Percentiles rank a stretch among this genome's conserved stretches.
These are phyloP conservation scores for Andricus quercusramuli DNA, from an alignment of 2,888 invertebrate species.

Conservation along the genomic window DNA sequence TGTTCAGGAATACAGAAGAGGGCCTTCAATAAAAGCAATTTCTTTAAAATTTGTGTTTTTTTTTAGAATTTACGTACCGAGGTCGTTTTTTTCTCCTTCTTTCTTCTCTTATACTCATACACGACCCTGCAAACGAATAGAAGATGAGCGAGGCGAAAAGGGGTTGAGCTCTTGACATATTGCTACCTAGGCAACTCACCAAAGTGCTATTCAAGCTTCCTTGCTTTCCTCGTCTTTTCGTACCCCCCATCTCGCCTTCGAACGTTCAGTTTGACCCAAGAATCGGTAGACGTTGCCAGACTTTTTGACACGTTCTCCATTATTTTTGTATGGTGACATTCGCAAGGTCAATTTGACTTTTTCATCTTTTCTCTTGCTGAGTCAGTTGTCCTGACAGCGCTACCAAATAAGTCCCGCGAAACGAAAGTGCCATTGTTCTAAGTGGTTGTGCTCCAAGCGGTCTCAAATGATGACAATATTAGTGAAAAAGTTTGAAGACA, in stretches of 20 bases:
- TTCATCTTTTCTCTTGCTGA: neutral
- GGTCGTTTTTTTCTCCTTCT: conserved; percentile 15
- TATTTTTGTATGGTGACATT: conserved; percentile 24
- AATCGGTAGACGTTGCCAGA: conserved; percentile 57
- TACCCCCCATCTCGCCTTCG: conserved; percentile 50
- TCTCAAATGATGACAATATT: conserved; percentile 17
- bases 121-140: conserved; percentile 30
- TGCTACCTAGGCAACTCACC: conserved; percentile 75
- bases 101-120: conserved; percentile 2
- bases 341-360: neutral
- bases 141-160: conserved; percentile 56
- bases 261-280: conserved; percentile 60
- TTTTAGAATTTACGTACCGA: conserved; percentile 29
- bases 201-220: conserved; percentile 68
- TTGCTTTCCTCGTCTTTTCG: conserved; percentile 51
- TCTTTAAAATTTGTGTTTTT: conserved; percentile 21
- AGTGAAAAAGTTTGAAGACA: conserved; percentile 14
- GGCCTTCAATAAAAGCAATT: conserved; percentile 1
- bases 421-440: conserved; percentile 5
- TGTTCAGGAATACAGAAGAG: conserved; percentile 3
- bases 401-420: neutral
- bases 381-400: neutral
- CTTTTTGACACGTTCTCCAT: conserved; percentile 43
- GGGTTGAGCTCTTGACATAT: conserved; percentile 74
- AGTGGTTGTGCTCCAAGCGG: conserved; percentile 19